Base-by-base conservation (phyloP, 1,140 invertebrate genomes). In the Leucophenga varia region DNA sequence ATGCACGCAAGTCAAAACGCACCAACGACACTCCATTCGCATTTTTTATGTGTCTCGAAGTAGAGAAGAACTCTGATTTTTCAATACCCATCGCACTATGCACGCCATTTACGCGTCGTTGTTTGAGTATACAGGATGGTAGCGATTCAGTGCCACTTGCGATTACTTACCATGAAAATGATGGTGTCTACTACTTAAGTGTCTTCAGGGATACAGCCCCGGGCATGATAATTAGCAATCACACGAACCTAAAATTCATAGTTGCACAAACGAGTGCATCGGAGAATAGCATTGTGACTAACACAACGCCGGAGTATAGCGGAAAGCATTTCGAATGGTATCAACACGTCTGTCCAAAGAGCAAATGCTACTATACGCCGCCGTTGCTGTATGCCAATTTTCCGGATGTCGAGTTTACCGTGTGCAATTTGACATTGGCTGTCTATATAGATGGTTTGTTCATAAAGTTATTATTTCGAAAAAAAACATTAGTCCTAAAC, bases 281-380 rank as follows among this genome's bases (percentile, higher is more conserved):
- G 19, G 70, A 70, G 10, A 64, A 72, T 31, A 65, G 61, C 47
- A 64, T 74, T 49, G 67, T 64, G 2, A 59, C 49, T 25, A 64
- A 54, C 50, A 69, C 64, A 2, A 61, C 52, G 0, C 49, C 68
- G 0, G 72, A 74, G 41, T 59, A 68, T 37, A 44, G 48, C 14
- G 70, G 70, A 14, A 56, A 67, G 25, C 54, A 72, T 41, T 73
- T 73, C 17, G 57, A 68, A 44, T 75, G 73, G 72, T 54, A 67
- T 42, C 69, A 73, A 25, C 40, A 60, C 31, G 49, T 74, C 2
- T 28, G 47, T 9, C 52, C 63, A 1, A 50, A 58, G 7, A 67
- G 64, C 39, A 54, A 51, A 31, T 64, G 71, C 18, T 75, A 65
- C 39, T 75, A 75, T 32, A 72, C 70, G 0, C 73, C 73, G 3